Base-by-base conservation (phyloP, 2,113 vertebrate genomes). In the Agelaius phoeniceus region DNA sequence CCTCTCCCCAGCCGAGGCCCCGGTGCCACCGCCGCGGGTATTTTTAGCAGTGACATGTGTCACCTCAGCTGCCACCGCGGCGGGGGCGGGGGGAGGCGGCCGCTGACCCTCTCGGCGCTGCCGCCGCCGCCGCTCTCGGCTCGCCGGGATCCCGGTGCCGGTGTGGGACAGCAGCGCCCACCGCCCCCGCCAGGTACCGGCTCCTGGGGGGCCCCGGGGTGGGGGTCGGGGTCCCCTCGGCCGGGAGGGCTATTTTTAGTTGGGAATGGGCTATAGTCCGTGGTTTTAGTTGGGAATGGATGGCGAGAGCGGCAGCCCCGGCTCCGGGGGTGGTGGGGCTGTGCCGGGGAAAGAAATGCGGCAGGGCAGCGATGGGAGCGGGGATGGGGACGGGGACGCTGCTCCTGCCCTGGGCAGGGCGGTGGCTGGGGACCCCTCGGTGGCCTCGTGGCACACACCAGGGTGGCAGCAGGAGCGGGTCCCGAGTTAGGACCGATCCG, bases 11-110 rank as follows among this genome's bases (percentile, higher is more conserved):
- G 72, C 55, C 6, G 30, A 63, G 91, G 84, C 87, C 94, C 78
- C 52, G 91, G 88, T 89, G 90, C 84, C 83, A 87, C 78, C 30
- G 84, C 91, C 26, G 41, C 6, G 96, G 94, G 80, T 99, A 99
- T 99, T 99, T 99, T 99, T 99, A 99, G 99, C 93, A 59, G 82
- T 94, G 97, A 98, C 98, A 96, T 97, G 97, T 97, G 98, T 98
- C 97, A 91, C 94, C 97, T 97, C 98, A 98, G 98, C 98, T 98
- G 98, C 98, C 95, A 95, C 97, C 93, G 91, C 67, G 89, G 84
- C 96, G 23, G 96, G 96, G 93, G 78, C 16, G 89, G 96, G 96
- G 95, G 87, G 94, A 55, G 87, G 78, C 74, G 15, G 35, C 5
- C 4, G 63, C 91, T 58, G 87, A 10, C 85, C 59, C 81, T 33